Conservation (phyloP, 2,113 vertebrate genomes). For the Calypte anna region DNA sequence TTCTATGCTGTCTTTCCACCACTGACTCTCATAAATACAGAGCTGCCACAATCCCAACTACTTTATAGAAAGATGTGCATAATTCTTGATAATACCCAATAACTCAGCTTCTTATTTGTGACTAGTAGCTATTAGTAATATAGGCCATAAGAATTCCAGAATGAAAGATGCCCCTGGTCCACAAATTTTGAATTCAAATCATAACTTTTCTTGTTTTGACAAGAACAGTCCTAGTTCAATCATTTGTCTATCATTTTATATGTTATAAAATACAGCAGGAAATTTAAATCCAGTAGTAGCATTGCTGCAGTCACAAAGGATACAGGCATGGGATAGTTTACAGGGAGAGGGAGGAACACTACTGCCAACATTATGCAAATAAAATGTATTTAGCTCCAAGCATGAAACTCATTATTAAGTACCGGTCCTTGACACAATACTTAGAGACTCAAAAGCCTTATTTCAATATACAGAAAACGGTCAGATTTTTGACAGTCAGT, state of each 20-base stretch:
- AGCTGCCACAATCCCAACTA: not conserved
- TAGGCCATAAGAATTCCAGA: not conserved
- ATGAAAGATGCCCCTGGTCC: not conserved
- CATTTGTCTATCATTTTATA: not conserved
- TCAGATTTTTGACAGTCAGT: not conserved
- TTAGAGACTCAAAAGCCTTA: not conserved
- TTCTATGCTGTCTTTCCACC: not conserved
- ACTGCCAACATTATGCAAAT: not conserved
- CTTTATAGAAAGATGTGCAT: not conserved
- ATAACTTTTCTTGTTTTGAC: not conserved
- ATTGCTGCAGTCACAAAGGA: not conserved
- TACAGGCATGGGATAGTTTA: not conserved
- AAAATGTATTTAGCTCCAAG: not conserved
- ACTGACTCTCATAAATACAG: not conserved
- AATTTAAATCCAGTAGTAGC: not conserved
- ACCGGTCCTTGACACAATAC: not conserved
- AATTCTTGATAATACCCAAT: not conserved
- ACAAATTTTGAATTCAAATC: not conserved
- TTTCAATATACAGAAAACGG: not conserved
- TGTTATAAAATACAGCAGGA: not conserved
- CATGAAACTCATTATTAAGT: not conserved
- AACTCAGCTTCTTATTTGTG: not conserved
- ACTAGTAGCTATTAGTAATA: not conserved
- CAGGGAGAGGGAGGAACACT: not conserved
- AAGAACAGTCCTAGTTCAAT: not conserved